These are phyloP conservation scores for Sebastes steindachneri DNA, from an alignment of 2,797 vertebrate genomes.

Conservation along the genomic window DNA sequence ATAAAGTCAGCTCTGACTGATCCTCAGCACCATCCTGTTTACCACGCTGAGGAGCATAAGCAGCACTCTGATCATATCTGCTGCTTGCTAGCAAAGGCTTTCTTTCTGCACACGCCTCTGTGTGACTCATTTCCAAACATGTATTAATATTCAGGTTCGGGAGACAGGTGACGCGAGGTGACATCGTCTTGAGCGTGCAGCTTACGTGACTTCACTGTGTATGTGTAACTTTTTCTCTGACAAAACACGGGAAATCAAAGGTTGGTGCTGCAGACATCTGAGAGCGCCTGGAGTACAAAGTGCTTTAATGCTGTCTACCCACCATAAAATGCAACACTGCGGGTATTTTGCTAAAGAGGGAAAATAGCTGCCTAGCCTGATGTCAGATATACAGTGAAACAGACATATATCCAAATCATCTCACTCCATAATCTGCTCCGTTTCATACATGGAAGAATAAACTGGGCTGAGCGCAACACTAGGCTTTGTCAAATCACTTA, in stretches of 20 bases:
- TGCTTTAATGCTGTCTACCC: conserved; percentile 54
- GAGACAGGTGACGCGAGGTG: conserved; percentile 76
- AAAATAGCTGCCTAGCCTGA: conserved; percentile 15
- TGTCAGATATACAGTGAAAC: conserved; percentile 39
- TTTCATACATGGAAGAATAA: conserved; percentile 38
- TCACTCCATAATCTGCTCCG: conserved; percentile 13
- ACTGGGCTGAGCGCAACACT: conserved; percentile 24
- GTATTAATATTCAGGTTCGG: conserved; percentile 79
- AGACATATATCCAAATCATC: conserved; percentile 23
- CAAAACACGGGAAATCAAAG: conserved; percentile 71
- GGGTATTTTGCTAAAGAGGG: conserved; percentile 59
- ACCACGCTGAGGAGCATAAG: conserved; percentile 77
- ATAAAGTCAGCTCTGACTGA: conserved; percentile 85
- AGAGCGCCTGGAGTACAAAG: conserved; percentile 56
- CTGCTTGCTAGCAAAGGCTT: conserved; percentile 69
- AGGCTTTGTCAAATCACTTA: conserved; percentile 59
- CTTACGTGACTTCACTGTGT: conserved; percentile 63
- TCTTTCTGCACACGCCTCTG: conserved; percentile 64
- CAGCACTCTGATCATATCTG: conserved; percentile 81
- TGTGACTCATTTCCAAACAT: conserved; percentile 74
- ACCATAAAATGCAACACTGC: conserved; percentile 54
- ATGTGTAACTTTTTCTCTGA: conserved; percentile 52
- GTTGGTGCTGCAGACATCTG: conserved; percentile 56
- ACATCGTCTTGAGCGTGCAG: conserved; percentile 55
- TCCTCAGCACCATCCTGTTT: conserved; percentile 83